Conservation (phyloP, 2,113 vertebrate genomes). For the Equus przewalskii region DNA sequence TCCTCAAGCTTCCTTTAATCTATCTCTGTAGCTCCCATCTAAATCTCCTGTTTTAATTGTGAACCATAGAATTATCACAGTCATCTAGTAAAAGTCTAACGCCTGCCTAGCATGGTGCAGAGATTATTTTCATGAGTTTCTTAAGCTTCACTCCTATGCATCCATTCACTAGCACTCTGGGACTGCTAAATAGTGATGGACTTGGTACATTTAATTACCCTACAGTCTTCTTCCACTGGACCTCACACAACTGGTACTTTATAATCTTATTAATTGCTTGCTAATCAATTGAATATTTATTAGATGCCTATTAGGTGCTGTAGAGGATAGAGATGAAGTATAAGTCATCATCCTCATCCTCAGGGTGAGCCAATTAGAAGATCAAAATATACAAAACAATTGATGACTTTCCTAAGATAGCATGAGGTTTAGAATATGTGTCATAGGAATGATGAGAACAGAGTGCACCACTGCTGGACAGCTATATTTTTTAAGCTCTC, state of each 20-base stretch:
- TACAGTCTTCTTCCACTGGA: not conserved
- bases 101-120: not conserved
- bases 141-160: not conserved
- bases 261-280: not conserved
- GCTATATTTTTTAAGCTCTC: not conserved
- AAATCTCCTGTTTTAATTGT: not conserved
- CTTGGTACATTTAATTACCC: not conserved
- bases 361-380: not conserved
- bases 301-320: not conserved
- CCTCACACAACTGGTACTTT: not conserved
- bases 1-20: not conserved
- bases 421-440: not conserved
- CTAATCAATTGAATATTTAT: conserved; percentile 16
- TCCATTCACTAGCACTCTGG: not conserved
- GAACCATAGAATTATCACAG: not conserved
- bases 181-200: not conserved
- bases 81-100: not conserved
- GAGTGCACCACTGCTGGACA: not conserved
- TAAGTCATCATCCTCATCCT: not conserved
- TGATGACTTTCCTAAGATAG: not conserved
- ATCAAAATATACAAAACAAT: not conserved
- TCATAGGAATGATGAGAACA: not conserved
- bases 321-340: not conserved
- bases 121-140: not conserved
- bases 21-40: not conserved